Evolutionary conservation across 1,140 invertebrate species (phyloP), one percentile per base, ranked within the genome.

Genomic region (Rhyzopertha dominica): DNA sequence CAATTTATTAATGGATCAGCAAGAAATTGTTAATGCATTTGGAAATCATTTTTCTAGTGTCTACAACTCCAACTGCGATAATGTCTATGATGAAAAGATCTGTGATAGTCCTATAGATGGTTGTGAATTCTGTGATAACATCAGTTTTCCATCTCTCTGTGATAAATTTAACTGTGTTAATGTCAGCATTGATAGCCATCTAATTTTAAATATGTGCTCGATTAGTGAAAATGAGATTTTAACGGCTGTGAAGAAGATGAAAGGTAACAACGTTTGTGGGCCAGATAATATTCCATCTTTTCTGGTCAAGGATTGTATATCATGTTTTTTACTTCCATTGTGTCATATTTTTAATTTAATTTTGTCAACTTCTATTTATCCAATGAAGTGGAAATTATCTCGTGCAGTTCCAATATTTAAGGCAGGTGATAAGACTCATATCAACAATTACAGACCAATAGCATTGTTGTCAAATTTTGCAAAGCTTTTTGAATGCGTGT

Each of bases 281-380:
- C 14, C 32, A 35, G 32, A 35, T 16, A 35, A 35, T 35, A 16
- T 35, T 5, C 32, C 32, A 19, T 17, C 32, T 5, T 35, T 35
- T 35, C 4, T 35, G 3, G 9, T 35, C 23, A n/a, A 10, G 19
- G 32, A 35, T 35, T 35, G 7, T 35, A 35, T 35, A 12, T 4
- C 9, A 19, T 9, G 8, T 35, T 31, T 31, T 8, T 5, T 35
- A 16, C 10, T 4, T 35, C 32, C 32, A n/a, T 16, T 35, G 14
- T 17, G 32, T 5, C 12, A 35, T 35, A 4, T 35, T 12, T 35
- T 5, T 16, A 35, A 35, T 35, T 35, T 35, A 35, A 35, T 35
- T 5, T 35, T 35, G 23, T 19, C 10, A 4, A 16, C 8, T 4
- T 35, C 9, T 35, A 14, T 35, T 5, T 35, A 35, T 35, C 32